Conservation (phyloP, 2,113 vertebrate genomes). For the Nerophis lumbriciformis region DNA sequence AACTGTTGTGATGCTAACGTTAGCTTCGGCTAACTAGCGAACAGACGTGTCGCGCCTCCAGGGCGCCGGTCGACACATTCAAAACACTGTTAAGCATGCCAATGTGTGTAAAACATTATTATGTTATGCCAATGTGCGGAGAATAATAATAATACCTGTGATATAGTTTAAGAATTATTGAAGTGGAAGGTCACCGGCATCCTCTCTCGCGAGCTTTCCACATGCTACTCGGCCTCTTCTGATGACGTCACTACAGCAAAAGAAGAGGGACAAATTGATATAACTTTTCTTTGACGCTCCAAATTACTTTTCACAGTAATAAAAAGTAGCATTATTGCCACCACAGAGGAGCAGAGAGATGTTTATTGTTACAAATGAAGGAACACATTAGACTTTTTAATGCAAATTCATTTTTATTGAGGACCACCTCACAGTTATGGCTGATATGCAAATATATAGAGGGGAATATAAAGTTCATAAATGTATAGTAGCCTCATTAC, state of each 20-base stretch:
- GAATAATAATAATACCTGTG: not conserved
- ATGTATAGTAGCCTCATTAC: too few relatives aligned
- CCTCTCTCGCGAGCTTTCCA: not conserved
- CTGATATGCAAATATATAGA: too few relatives aligned
- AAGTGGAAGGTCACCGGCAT: conserved; percentile 50
- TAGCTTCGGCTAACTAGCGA: not conserved
- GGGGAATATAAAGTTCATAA: too few relatives aligned
- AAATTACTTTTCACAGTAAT: not conserved
- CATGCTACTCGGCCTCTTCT: conserved; percentile 43
- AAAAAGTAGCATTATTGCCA: conserved; percentile 12
- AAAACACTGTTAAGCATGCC: not conserved
- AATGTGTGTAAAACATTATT: not conserved
- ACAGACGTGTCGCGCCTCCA: not conserved
- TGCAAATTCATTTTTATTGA: not conserved
- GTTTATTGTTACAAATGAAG: not conserved
- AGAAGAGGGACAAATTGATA: not conserved
- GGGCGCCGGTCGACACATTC: not conserved
- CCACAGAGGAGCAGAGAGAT: conserved; percentile 33
- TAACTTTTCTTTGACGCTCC: not conserved
- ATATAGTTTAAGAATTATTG: not conserved
- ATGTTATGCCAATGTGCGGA: not conserved
- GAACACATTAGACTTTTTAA: not conserved
- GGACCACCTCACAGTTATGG: too few relatives aligned
- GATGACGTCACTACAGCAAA: conserved; percentile 54
- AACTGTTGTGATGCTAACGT: not conserved